Percentiles rank a stretch among this genome's conserved stretches.
phyloP scores from a whole-genome alignment of 2,888 invertebrate species.

The Drosophila bunnanda region DNA sequence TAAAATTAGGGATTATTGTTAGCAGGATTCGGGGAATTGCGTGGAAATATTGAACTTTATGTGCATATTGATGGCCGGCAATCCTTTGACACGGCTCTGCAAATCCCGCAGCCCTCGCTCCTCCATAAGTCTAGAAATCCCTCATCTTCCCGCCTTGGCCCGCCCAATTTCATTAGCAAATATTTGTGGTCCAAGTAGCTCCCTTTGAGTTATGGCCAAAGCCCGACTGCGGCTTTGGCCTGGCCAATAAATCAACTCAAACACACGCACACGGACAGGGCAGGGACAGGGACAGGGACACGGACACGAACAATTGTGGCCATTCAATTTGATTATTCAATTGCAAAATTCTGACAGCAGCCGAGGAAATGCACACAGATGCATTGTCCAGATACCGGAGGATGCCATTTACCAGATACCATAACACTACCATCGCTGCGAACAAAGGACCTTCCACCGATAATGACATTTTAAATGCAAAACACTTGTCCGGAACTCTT shows the following conservation, averaged over 20 bases:
- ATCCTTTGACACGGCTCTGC: conserved; percentile 66
- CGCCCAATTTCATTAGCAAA: conserved; percentile 70
- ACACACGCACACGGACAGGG: conserved; percentile 13
- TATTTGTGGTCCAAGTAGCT: conserved; percentile 62
- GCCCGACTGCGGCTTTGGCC: conserved; percentile 27
- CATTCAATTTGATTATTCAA: conserved; percentile 74
- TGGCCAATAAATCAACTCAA: conserved; percentile 69
- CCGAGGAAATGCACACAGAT: conserved; percentile 63
- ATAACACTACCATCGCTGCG: not conserved
- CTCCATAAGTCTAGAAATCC: not conserved
- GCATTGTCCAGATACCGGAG: conserved; percentile 58
- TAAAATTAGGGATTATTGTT: conserved; percentile 76
- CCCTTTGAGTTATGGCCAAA: conserved; percentile 65
- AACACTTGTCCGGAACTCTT: conserved; percentile 34
- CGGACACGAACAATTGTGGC: conserved; percentile 58
- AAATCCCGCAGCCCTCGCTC: not conserved
- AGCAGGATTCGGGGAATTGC: conserved; percentile 75
- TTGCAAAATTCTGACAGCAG: conserved; percentile 71
- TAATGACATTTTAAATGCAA: conserved; percentile 72
- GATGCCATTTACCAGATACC: conserved; percentile 13
- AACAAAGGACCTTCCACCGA: conserved; percentile 32
- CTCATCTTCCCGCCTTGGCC: conserved; percentile 21
- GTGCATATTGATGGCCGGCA: conserved; percentile 70
- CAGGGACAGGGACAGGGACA: not conserved
- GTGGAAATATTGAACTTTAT: conserved; percentile 77